Evolutionary conservation across 2,888 invertebrate genomes (phyloP).

Genomic region (Drosophila ustulata): DNA sequence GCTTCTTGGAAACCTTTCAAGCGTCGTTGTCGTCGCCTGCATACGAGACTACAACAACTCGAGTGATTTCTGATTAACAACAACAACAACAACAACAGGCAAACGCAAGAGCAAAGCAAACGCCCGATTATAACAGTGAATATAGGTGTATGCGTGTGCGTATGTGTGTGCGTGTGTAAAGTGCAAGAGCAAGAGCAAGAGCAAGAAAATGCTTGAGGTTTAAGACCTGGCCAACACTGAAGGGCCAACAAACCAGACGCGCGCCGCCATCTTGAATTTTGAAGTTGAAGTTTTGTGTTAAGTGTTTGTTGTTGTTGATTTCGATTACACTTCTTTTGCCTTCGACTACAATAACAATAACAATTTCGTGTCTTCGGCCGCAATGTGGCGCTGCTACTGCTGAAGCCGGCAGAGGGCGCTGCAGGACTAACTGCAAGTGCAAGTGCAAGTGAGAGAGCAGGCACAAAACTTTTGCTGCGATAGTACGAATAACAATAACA

Average conservation of each 20-base stretch:
- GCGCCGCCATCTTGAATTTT: constrained; percentile 66
- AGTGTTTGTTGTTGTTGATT: constrained; percentile 34
- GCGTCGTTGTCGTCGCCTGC: constrained; percentile 66
- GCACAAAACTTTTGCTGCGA: constrained; percentile 15
- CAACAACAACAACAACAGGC: constrained; percentile 46
- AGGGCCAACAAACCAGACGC: constrained; percentile 46
- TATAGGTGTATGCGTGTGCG: constrained; percentile 42
- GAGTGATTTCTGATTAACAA: constrained; percentile 67
- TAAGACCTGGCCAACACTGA: constrained; percentile 61
- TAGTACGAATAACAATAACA: constrained; percentile 27
- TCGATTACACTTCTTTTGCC: constrained; percentile 26
- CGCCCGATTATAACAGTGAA: constrained; percentile 79
- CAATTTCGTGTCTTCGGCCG: constrained; percentile 18
- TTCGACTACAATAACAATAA: constrained; percentile 11
- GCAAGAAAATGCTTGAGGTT: constrained; percentile 61
- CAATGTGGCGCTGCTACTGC: constrained; percentile 53
- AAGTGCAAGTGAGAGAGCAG: constrained; percentile 6
- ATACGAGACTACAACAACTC: constrained; percentile 46
- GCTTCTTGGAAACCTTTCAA: constrained; percentile 81
- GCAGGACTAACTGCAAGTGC: constrained; percentile 1
- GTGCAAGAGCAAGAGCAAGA: constrained; percentile 48
- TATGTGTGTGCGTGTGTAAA: constrained; percentile 38
- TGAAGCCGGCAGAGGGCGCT: constrained; percentile 24
- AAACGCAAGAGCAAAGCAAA: constrained; percentile 52
- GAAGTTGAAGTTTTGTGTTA: constrained; percentile 35